Evolutionary conservation across 2,113 vertebrate species (phyloP), one percentile per base, ranked within the genome.

Genomic region (Petaurus breviceps): DNA sequence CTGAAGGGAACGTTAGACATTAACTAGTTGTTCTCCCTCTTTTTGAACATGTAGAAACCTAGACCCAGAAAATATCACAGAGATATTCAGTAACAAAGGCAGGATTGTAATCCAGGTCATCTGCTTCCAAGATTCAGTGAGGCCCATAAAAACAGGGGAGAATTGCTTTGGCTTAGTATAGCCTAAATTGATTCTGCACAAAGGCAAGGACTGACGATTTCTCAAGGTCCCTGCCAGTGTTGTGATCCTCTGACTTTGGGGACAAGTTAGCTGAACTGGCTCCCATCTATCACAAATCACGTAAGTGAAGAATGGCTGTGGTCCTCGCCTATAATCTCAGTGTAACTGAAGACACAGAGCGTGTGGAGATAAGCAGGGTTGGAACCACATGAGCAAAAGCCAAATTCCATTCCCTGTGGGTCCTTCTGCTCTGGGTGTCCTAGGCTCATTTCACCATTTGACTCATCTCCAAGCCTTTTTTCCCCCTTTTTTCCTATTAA

Each of bases 381-480:
- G 93, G 77, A 77, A 89, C n/a, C 1, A 84, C 6, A 23, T 16
- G 25, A 77, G 31, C 16, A 77, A 77, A n/a, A 77, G 68, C 37
- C 37, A 77, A 77, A 19, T 77, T n/a, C 68, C 37, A n/a, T 7
- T 84, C 68, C 68, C 68, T 8, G 37, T n/a, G 16, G 68, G n/a
- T 43, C 68, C n/a, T 84, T 84, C n/a, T 43, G 68, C 19, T 84
- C 68, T 84, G 68, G n/a, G 68, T 84, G 68, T 84, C 68, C 19
- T 23, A 43, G 68, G 68, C 9, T 84, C 68, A 84, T 84, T 84
- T 84, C 68, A 43, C 1, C 3, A 46, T n/a, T 9, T 50, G 51
- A 93, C 90, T 84, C 90, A 51, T 93, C 90, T 92, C 93, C 93
- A 37, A 91, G 16, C 37, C 19, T 19, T 77, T 77, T 77, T 77